phyloP scores from a whole-genome alignment of 2,797 vertebrate genomes.

The Lithobates sylvaticus region DNA sequence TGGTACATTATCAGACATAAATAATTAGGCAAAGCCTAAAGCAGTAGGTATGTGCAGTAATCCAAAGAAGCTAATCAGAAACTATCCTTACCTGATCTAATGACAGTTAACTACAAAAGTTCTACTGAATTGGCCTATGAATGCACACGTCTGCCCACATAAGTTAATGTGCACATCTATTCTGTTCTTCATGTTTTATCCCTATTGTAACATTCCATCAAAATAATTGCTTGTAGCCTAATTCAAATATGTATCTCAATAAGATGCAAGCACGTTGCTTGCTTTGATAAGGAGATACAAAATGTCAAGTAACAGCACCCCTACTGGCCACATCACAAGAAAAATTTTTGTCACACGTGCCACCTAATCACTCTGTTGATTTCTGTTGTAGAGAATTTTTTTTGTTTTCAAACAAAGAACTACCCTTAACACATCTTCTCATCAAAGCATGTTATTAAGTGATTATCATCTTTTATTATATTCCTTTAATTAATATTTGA shows the following conservation, averaged over 20 bases:
- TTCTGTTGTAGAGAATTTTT: too few relatives aligned
- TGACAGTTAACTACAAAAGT: too few relatives aligned
- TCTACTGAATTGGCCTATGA: too few relatives aligned
- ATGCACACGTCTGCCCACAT: too few relatives aligned
- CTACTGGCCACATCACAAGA: neutral
- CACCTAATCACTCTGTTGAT: neutral
- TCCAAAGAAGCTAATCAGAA: neutral
- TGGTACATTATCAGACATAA: neutral
- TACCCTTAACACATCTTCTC: neutral
- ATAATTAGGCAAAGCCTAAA: neutral
- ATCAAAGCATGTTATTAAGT: neutral
- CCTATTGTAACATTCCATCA: neutral
- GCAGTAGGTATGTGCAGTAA: neutral
- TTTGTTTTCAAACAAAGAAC: neutral
- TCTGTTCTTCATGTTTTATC: too few relatives aligned
- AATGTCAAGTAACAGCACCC: neutral
- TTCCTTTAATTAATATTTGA: neutral
- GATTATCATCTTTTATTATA: neutral
- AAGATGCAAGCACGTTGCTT: neutral
- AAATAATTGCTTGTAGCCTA: neutral
- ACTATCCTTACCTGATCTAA: neutral
- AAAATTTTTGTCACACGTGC: neutral
- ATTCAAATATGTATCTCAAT: neutral
- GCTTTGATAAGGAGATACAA: neutral
- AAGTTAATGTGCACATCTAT: too few relatives aligned